These are phyloP conservation scores for Phylloscopus trochilus DNA, from an alignment of 2,113 vertebrate genomes.

Conservation along the genomic window DNA sequence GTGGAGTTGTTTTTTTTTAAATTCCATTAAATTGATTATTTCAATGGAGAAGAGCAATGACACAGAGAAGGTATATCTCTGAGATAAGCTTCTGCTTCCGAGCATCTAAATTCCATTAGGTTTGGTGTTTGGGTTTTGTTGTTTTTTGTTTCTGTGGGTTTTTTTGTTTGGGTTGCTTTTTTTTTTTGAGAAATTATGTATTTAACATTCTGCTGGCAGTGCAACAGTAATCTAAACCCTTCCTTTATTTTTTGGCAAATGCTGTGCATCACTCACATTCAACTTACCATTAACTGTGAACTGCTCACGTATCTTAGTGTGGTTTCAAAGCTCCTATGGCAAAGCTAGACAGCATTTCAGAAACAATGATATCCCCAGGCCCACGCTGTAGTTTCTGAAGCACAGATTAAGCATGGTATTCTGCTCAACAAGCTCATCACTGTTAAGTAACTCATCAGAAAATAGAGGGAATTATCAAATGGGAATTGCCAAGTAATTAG, in stretches of 20 bases:
- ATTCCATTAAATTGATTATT: neutral
- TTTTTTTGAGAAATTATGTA: neutral
- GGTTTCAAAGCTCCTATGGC: slow-evolving; percentile 55
- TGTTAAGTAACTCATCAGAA: slow-evolving; percentile 83
- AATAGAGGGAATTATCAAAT: slow-evolving; percentile 81
- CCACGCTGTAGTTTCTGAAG: slow-evolving; percentile 49
- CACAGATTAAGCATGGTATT: slow-evolving; percentile 62
- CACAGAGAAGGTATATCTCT: neutral
- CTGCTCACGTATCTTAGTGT: slow-evolving; percentile 50
- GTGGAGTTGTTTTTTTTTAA: neutral
- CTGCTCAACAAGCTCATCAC: slow-evolving; percentile 73
- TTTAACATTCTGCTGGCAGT: neutral
- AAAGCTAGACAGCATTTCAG: slow-evolving; percentile 56
- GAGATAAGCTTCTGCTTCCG: neutral
- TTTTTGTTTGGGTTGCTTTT: too few species aligned
- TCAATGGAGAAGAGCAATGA: neutral
- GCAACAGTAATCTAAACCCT: neutral
- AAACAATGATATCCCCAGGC: slow-evolving; percentile 56
- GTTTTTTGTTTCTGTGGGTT: neutral
- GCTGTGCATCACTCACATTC: neutral
- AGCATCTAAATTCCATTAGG: neutral
- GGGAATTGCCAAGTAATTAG: slow-evolving; percentile 84
- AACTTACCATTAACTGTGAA: slow-evolving; percentile 29
- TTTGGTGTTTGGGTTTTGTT: neutral
- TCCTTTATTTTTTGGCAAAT: slow-evolving; percentile 24